Base-by-base conservation (phyloP, 2,113 vertebrate genomes). In the Apodemus speciosus region DNA sequence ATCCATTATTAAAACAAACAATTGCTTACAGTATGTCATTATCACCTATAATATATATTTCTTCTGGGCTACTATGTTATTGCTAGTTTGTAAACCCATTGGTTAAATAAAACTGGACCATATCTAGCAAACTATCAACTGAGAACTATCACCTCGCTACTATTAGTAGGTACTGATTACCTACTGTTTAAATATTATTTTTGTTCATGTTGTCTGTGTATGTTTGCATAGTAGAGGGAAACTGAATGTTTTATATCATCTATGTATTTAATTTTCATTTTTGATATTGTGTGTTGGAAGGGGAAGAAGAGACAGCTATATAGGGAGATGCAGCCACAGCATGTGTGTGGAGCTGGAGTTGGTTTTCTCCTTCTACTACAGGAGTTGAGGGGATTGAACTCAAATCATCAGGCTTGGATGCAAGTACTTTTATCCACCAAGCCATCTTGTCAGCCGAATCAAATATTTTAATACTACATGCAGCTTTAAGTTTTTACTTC, bases 401-500 rank as follows among this genome's bases (percentile, higher is more conserved):
- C 53, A 25, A 38, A 9, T 27, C 56, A 32, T 84, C 38, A 32
- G 25, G 58, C 4, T 43, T 64, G 15, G 56, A 64, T 32, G 58
- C 38, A 84, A 84, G 16, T 16, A 11, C 60, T 84, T 35, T 46
- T 30, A 35, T 18, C 81, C 30, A 32, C 58, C 46, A 16, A 66
- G 58, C 32, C 21, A 14, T 60, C 53, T 81, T 81, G 20, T 27
- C 38, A 46, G 60, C 9, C 27, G 46, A 85, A 15, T 69, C 30
- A 85, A 53, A 71, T 75, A 84, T 86, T 90, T 86, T 84, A 86
- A 81, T 27, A 83, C 4, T 8, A 2, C 69, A 75, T 25, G 53
- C 86, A 56, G 53, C 49, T 96, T 93, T 85, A 66, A 15, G 40
- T 32, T 58, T 89, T 92, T 91, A 69, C 87, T 64, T 40, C 51